A percentile compares a stretch with the other conserved stretches of the same genome.
Evolutionary conservation across 2,113 vertebrate species (phyloP).

Genomic region (Periophthalmus modestus): DNA sequence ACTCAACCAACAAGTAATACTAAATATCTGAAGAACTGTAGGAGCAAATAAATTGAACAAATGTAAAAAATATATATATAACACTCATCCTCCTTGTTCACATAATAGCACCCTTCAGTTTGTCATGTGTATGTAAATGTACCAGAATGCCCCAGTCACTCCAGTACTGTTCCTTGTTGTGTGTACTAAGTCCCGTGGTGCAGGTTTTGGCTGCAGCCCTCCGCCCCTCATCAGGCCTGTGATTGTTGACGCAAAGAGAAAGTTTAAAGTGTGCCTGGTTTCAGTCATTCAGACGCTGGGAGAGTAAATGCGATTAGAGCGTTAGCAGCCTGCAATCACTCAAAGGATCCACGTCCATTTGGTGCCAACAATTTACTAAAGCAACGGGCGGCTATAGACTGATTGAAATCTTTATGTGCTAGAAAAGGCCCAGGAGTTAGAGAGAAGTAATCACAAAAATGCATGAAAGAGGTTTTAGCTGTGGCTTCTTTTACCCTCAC

Average conservation of each 20-base stretch:
- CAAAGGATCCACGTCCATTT: conserved; percentile 67
- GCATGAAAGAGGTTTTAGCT: conserved; percentile 44
- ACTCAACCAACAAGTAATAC: no score
- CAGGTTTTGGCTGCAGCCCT: neutral
- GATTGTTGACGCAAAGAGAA: conserved; percentile 12
- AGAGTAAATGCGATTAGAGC: conserved; percentile 59
- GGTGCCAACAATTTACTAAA: conserved; percentile 62
- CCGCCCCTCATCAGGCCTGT: neutral
- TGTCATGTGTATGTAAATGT: neutral
- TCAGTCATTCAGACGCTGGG: conserved; percentile 32
- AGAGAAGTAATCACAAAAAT: conserved; percentile 40
- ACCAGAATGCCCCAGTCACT: no score
- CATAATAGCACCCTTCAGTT: neutral
- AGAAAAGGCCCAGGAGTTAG: conserved; percentile 29
- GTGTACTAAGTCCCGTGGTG: neutral
- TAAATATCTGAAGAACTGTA: no score
- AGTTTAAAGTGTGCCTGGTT: conserved; percentile 40
- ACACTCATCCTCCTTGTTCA: no score
- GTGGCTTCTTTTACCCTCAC: conserved; percentile 36
- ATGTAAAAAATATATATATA: no score
- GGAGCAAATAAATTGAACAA: no score
- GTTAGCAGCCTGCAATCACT: conserved; percentile 65
- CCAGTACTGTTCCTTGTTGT: neutral
- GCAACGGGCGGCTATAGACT: conserved; percentile 58
- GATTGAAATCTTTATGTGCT: conserved; percentile 58